Conservation (phyloP, 2,113 vertebrate species). For the Mustela lutreola region DNA sequence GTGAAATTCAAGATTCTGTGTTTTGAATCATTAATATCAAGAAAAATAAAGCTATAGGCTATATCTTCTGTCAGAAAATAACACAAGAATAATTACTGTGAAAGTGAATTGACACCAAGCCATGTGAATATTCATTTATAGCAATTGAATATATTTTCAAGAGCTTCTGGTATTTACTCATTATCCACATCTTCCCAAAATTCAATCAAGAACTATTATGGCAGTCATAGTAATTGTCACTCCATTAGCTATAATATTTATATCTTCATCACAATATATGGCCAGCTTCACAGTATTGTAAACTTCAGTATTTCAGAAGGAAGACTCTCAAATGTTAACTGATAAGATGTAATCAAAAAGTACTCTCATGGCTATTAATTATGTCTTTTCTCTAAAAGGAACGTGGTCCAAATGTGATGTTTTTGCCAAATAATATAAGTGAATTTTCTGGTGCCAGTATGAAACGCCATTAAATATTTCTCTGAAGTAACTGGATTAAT, state of each 20-base stretch:
- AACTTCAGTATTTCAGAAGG: neutral
- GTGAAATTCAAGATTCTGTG: neutral
- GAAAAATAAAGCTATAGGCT: neutral
- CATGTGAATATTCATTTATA: neutral
- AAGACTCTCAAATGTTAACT: conserved; percentile 41
- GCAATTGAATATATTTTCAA: neutral
- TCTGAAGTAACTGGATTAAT: conserved; percentile 52
- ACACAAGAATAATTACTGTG: neutral
- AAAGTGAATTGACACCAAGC: neutral
- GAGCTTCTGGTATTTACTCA: neutral
- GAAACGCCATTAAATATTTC: conserved; percentile 49
- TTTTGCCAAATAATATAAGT: conserved; percentile 36
- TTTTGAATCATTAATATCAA: conserved; percentile 25
- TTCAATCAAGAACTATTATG: neutral
- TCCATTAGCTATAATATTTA: conserved; percentile 14
- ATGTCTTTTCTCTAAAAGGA: neutral
- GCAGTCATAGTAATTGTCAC: neutral
- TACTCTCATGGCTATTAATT: neutral
- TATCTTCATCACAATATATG: neutral
- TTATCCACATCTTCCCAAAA: neutral
- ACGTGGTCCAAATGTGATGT: neutral
- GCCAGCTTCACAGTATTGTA: neutral
- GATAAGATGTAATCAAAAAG: neutral
- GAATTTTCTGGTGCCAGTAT: neutral
- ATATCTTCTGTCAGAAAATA: neutral